Base-by-base conservation (phyloP, 2,888 invertebrate species). In the Apamea monoglypha region DNA sequence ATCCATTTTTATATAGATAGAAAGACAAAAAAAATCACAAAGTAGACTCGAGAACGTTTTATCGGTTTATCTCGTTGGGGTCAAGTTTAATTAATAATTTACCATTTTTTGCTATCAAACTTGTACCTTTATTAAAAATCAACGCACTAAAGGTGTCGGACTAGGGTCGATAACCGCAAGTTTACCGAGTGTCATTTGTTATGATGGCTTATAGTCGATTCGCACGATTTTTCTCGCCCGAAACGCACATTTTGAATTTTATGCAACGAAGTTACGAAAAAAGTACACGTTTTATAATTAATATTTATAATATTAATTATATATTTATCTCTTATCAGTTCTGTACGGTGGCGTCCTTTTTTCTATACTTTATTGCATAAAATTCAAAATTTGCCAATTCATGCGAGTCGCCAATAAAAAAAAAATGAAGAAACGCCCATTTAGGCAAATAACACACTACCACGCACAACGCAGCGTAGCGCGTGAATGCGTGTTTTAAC, bases 51-150 rank as follows among this genome's bases (percentile, higher is more conserved):
- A 53, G 29, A 61, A 66, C 36, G 10, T 14, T 73, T 64, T n/a
- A 67, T 50, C 18, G 0, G 18, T 53, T 61, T 44, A 71, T 81
- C 32, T 36, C 50, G 18, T 79, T 40, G 44, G 18, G 36, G 47
- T 56, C 36, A 47, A 36, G 40, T 64, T 59, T 21, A 36, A 82
- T 40, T 59, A 81, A 64, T n/a, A 50, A 73, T 44, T 18, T 59
- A 40, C 16, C 4, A 32, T 32, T 69, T 64, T 81, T 77, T 83
- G 36, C 29, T 61, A 36, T 12, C 7, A 61, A 69, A 36, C 12
- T 36, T 16, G 59, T 67, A 67, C 32, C 12, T 81, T 50, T 56
- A 56, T 53, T 21, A 56, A 64, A 78, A 77, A 29, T 12, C 25
- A n/a, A 36, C 76, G 14, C 18, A 29, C 32, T 18, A 2, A n/a